A percentile compares a stretch with the other conserved stretches of the same genome.
Conservation (phyloP, 2,797 vertebrate species). For the Gymnothorax reevesii region DNA sequence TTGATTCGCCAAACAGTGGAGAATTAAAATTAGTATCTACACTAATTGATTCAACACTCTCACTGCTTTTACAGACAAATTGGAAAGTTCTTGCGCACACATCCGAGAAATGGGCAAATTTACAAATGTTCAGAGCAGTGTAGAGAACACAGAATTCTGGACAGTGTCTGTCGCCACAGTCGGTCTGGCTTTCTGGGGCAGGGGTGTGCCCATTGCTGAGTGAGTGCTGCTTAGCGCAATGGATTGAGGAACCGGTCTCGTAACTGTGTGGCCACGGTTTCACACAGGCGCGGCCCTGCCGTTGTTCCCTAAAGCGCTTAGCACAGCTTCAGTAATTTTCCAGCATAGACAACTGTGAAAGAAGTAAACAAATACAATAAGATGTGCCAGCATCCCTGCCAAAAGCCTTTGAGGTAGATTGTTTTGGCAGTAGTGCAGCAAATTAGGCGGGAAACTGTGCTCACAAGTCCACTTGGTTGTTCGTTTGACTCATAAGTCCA, state of each 20-base stretch:
- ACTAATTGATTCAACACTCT: neutral
- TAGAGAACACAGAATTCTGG: neutral
- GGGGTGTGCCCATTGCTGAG: neutral
- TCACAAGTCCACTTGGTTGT: neutral
- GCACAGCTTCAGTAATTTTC: neutral
- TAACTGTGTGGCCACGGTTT: neutral
- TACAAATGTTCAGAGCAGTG: neutral
- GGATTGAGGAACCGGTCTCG: conserved; percentile 3
- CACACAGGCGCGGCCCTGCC: neutral
- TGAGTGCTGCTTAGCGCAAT: neutral
- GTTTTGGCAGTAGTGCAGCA: too few relatives aligned
- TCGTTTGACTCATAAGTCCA: neutral
- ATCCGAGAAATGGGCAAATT: neutral
- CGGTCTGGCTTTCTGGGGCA: neutral
- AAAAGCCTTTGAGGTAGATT: neutral
- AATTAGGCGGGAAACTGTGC: neutral
- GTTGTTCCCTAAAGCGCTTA: neutral
- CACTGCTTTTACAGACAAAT: neutral
- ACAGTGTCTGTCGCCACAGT: neutral
- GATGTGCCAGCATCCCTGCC: too few relatives aligned
- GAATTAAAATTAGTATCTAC: neutral
- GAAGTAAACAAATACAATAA: too few relatives aligned
- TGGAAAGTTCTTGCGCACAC: neutral
- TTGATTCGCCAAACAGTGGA: neutral
- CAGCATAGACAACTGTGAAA: neutral